These are phyloP conservation scores for Ascidia mentula DNA, from an alignment of 23 tunicate genomes.

Conservation along the genomic window DNA sequence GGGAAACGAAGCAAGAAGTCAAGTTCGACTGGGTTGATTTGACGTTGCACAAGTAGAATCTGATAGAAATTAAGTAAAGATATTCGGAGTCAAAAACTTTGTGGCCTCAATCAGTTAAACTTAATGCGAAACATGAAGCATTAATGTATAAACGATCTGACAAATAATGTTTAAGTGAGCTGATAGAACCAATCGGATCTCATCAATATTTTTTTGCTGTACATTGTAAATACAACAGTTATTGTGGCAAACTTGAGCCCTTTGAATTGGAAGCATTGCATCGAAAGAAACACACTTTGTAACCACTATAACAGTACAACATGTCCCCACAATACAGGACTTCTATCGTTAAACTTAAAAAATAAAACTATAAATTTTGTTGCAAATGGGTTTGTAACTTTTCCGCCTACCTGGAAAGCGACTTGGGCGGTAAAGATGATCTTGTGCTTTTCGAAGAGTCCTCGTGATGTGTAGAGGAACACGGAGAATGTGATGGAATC, in stretches of 20 bases:
- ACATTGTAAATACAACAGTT: too few relatives aligned
- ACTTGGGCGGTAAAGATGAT: slow-evolving; percentile 97
- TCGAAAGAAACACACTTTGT: too few relatives aligned
- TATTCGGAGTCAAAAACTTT: too few relatives aligned
- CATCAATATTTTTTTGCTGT: neutral
- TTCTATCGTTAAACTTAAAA: neutral
- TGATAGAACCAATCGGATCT: too few relatives aligned
- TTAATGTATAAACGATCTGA: too few relatives aligned
- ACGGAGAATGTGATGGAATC: slow-evolving; percentile 75
- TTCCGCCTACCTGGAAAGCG: slow-evolving; percentile 91
- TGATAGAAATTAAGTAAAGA: slow-evolving; percentile 14
- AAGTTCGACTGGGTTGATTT: slow-evolving; percentile 83
- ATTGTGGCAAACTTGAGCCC: too few relatives aligned
- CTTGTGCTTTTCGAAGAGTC: slow-evolving; percentile 95
- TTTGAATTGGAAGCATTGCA: too few relatives aligned
- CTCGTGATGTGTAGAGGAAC: slow-evolving; percentile 94
- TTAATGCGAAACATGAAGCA: too few relatives aligned
- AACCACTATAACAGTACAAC: too few relatives aligned
- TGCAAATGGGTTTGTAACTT: neutral
- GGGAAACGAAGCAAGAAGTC: slow-evolving; percentile 95
- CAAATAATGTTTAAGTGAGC: too few relatives aligned
- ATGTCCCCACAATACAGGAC: too few relatives aligned
- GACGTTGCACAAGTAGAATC: slow-evolving; percentile 73
- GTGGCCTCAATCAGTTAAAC: too few relatives aligned
- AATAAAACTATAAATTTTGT: neutral